Base-by-base conservation (phyloP, 2,888 invertebrate genomes). In the Disparrhopalites patrizii region DNA sequence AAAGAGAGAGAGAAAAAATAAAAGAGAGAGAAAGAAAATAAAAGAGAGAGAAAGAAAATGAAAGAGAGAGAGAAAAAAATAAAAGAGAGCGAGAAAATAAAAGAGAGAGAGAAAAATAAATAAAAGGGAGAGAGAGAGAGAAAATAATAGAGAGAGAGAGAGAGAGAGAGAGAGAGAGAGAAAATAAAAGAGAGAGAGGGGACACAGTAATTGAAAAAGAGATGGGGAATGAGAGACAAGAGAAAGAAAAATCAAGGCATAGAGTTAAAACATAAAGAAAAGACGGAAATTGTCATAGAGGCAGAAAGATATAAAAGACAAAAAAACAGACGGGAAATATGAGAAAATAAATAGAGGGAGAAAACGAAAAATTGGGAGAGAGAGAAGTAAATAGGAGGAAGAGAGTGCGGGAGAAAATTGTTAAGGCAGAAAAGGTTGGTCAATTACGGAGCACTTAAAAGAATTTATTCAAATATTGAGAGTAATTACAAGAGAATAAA, bases 401-500 rank as follows among this genome's bases (percentile, higher is more conserved):
- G 10, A 47, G 4, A 18, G 40, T 40, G 4, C 18, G 47, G 43
- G n/a, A 43, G 20, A 15, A 13, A 8, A 23, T 20, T 7, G 23
- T 25, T 47, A 8, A 47, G 25, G n/a, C 13, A 3, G 8, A 15
- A 25, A 47, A 47, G 47, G 47, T 8, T 25, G 47, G 23, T 47
- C 47, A 5, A 47, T 47, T 47, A 47, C 25, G 3, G 25, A 47
- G 47, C 47, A 47, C 47, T 47, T 47, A 47, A 47, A 47, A n/a
- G n/a, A n/a, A 25, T 18, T 47, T 47, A 47, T 47, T 47, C 47
- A 47, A 47, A 47, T 47, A 47, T 23, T 18, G 47, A 40, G 18
- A 47, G 47, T 47, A 47, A 47, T 47, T 47, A 47, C 20, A 25
- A 47, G 13, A 23, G 47, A 47, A 47, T n/a, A n/a, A n/a, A n/a